These are phyloP conservation scores for Ypsolopha sequella DNA, from an alignment of 2,888 invertebrate species.

Conservation along the genomic window DNA sequence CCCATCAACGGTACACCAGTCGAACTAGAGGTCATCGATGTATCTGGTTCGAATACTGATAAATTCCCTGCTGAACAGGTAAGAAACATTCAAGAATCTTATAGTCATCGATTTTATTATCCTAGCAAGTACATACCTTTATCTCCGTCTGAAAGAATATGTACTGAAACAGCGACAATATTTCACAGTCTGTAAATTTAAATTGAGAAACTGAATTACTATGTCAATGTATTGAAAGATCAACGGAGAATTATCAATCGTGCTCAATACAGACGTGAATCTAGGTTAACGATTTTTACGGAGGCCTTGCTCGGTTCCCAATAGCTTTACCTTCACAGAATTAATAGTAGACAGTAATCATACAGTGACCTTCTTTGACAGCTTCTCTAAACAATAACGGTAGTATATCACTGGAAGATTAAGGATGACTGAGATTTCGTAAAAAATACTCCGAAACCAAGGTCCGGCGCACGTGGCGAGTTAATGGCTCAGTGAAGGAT, in stretches of 20 bases:
- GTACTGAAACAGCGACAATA: no score
- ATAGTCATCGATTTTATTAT: no score
- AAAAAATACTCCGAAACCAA: constrained; percentile 19
- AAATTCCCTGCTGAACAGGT: constrained; percentile 73
- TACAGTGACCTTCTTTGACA: constrained; percentile 36
- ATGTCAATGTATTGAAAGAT: background rate
- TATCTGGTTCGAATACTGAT: constrained; percentile 77
- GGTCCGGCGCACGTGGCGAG: constrained; percentile 12
- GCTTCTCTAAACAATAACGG: constrained; percentile 35
- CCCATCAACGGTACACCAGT: constrained; percentile 78
- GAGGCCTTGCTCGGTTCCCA: constrained; percentile 26
- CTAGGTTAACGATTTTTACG: constrained; percentile 26
- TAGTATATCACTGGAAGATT: constrained; percentile 35
- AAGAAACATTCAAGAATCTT: constrained; percentile 13
- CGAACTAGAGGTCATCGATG: constrained; percentile 84
- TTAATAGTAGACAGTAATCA: constrained; percentile 25
- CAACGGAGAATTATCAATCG: background rate
- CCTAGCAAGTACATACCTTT: no score
- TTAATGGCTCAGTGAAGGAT: constrained; percentile 10
- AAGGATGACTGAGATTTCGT: constrained; percentile 27
- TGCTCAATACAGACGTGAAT: constrained; percentile 11
- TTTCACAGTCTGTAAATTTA: no score
- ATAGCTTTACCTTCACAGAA: constrained; percentile 42
- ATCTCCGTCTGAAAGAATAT: no score
- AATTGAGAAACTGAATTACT: no score